Evolutionary conservation across 2,888 invertebrate genomes (phyloP), one percentile per base, ranked within the genome.

Genomic region (Hermaeophaga mercurialis): DNA sequence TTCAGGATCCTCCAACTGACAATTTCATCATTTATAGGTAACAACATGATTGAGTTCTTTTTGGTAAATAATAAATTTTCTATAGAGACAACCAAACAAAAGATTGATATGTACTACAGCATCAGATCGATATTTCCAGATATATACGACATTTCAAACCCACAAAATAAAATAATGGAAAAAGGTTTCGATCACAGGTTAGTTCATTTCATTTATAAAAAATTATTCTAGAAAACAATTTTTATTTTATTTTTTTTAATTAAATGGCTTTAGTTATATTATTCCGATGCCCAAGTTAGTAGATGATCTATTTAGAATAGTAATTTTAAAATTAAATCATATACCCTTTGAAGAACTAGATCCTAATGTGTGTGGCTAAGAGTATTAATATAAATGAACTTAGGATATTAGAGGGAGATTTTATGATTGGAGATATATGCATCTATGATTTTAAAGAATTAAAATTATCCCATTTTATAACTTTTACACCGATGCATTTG

Each of bases 231-330:
- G n/a, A n/a, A n/a, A n/a, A n/a, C n/a, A n/a, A n/a, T n/a, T n/a
- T n/a, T n/a, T n/a, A n/a, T n/a, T n/a, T n/a, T n/a, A n/a, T n/a
- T n/a, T n/a, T n/a, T n/a, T n/a, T n/a, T n/a, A n/a, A n/a, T n/a
- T n/a, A n/a, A n/a, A n/a, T n/a, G n/a, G n/a, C n/a, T n/a, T n/a
- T 73, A 81, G 81, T 1, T 69, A 73, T 43, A 80, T 77, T 56
- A 63, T 50, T 17, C 41, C 50, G 8, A 26, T 50, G 3, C 50
- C 50, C 8, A 50, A 36, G 31, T 19, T 31, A 11, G 9, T 41
- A 8, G 41, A 50, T 15, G 41, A 50, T n/a, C 2, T 28, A 12
- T 41, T 41, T 9, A 18, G 50, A 7, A 11, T 50, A 7, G 9
- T 50, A 4, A 7, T 50, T 12, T n/a, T 50, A 9, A 50, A 50